These are phyloP conservation scores for Poecilobothrus nobilitatus DNA, from an alignment of 2,888 invertebrate species.

Conservation along the genomic window DNA sequence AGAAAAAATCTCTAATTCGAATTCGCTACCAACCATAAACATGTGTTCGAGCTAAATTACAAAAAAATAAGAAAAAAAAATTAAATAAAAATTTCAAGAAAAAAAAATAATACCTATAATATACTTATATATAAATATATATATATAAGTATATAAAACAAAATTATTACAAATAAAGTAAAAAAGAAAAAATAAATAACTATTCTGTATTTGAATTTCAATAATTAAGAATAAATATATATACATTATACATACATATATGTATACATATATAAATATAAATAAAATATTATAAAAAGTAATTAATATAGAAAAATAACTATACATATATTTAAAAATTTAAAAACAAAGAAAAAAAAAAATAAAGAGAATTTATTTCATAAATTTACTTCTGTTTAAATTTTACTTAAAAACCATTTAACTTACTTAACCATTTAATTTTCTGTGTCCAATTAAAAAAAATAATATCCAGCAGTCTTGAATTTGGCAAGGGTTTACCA, in stretches of 20 bases:
- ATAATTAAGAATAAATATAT: background rate
- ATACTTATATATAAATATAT: too few species aligned
- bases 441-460: too few species aligned
- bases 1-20: background rate
- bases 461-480: too few species aligned
- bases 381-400: background rate
- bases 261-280: background rate
- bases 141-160: too few species aligned
- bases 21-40: background rate
- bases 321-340: background rate
- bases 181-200: background rate
- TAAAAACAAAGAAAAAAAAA: background rate
- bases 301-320: too few species aligned
- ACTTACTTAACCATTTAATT: too few species aligned
- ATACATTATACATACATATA: background rate
- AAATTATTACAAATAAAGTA: too few species aligned
- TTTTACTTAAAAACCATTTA: too few species aligned
- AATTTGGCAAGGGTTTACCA: too few species aligned
- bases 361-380: constrained; percentile 6
- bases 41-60: constrained; percentile 6
- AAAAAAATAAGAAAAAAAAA: background rate
- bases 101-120: background rate
- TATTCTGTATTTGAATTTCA: too few species aligned
- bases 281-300: too few species aligned
- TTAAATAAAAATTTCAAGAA: too few species aligned